Evolutionary conservation across 2,113 vertebrate species (phyloP), one percentile per base, ranked within the genome.

Genomic region (Tychaedon coryphoeus): DNA sequence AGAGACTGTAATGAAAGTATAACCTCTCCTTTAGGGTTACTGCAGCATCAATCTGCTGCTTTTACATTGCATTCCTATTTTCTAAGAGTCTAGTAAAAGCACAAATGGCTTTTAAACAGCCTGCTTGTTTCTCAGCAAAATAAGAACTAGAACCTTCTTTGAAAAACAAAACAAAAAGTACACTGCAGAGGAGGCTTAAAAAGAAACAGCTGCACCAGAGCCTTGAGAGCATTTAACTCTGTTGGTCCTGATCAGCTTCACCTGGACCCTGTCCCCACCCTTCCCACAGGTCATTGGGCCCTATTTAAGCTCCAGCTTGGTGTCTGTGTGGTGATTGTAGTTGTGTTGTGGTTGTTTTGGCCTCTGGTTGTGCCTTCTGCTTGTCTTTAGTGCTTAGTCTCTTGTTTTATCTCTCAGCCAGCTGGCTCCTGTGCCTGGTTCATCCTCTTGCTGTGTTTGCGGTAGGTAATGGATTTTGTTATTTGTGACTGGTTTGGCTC

Each of bases 251-350:
- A 66, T 13, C 29, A 85, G 16, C 23, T 16, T 62, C 77, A 77
- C 34, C 43, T 89, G 60, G 28, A n/a, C 36, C 5, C 10, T 8
- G 4, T 19, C 45, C 48, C 57, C 54, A 31, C n/a, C 33, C 40
- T n/a, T 79, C 38, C 51, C 62, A 47, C 23, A 25, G 29, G 1
- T 5, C 12, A 13, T 43, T 73, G 65, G 56, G 16, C 12, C 16
- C n/a, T 2, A 40, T 84, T 87, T 80, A 73, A 86, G 7, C 36
- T 54, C 60, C 31, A 1, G 8, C 3, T 5, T 36, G 19, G 26
- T 19, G 0, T 0, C 0, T 3, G 0, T 0, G 0, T 2, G 0
- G 1, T 74, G 2, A 0, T 19, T 53, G 19, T 5, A 12, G 3
- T 0, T 57, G 10, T 25, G 15, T 0, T 38, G 2, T 36, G 9